Percentiles rank a stretch among this genome's conserved stretches.
These are phyloP conservation scores for Palythoa heliodiscus DNA, from an alignment of 92 coral and sea anemone species.

Conservation along the genomic window DNA sequence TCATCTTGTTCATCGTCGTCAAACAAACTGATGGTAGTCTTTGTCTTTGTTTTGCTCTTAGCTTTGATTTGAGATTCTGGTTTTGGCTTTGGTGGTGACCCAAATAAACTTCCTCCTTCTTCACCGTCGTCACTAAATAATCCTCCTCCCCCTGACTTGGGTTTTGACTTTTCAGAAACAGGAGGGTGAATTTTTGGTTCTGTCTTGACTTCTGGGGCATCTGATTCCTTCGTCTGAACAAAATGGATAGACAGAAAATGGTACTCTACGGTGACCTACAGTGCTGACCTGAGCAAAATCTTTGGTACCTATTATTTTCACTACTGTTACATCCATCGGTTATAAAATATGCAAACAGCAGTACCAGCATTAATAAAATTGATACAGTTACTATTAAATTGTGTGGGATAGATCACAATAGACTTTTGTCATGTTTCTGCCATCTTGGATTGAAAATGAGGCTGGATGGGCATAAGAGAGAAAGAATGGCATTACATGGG, in stretches of 20 bases:
- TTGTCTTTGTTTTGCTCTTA: constrained; percentile 61
- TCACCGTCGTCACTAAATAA: constrained; percentile 88
- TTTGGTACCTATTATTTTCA: too few species aligned
- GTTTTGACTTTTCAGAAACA: constrained; percentile 60
- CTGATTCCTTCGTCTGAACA: constrained; percentile 23
- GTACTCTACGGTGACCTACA: background rate
- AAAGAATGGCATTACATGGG: too few species aligned
- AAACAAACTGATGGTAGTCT: constrained; percentile 94
- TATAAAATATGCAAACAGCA: too few species aligned
- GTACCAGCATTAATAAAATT: too few species aligned
- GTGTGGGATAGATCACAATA: too few species aligned
- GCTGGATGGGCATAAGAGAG: too few species aligned
- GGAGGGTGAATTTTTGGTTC: constrained; percentile 52
- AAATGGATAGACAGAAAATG: background rate
- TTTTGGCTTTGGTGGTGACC: constrained; percentile 59
- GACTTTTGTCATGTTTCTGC: too few species aligned
- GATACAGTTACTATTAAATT: too few species aligned
- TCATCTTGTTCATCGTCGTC: constrained; percentile 97
- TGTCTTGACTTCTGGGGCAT: constrained; percentile 1
- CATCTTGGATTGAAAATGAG: too few species aligned
- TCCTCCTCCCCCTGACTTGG: constrained; percentile 82
- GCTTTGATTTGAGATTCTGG: constrained; percentile 55
- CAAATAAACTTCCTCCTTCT: constrained; percentile 73
- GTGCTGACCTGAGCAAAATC: too few species aligned
- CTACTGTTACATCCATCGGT: too few species aligned